phyloP scores from a whole-genome alignment of 2,888 invertebrate genomes.

The Icerya purchasi region DNA sequence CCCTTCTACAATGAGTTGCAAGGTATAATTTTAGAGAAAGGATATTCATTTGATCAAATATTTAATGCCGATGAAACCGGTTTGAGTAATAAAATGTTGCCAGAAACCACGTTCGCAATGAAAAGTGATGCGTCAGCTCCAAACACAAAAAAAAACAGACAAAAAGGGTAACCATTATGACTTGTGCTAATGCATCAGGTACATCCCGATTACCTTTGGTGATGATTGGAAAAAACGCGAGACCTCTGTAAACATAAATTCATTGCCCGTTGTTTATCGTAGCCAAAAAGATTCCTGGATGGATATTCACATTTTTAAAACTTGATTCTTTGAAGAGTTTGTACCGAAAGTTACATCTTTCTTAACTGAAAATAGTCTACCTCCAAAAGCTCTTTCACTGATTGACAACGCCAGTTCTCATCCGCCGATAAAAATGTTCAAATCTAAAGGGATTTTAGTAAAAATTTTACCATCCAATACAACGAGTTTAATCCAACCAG shows the following conservation, averaged over 20 bases:
- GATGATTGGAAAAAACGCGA: slow-evolving; percentile 19
- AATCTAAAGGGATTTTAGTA: slow-evolving; percentile 11
- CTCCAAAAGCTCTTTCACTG: slow-evolving; percentile 15
- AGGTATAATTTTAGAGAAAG: no score
- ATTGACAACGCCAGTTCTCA: slow-evolving; percentile 14
- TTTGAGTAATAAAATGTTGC: no score
- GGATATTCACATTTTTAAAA: no score
- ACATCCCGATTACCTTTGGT: slow-evolving; percentile 18
- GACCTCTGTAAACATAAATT: slow-evolving; percentile 17
- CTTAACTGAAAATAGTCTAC: slow-evolving; percentile 13
- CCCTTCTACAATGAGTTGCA: slow-evolving; percentile 16
- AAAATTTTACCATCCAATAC: slow-evolving; percentile 19
- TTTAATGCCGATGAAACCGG: slow-evolving; percentile 20
- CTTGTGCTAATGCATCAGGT: no score
- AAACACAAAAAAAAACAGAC: slow-evolving; percentile 17
- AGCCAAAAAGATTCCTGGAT: slow-evolving; percentile 18
- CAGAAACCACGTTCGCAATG: no score
- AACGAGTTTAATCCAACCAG: slow-evolving; percentile 19
- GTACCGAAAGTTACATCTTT: slow-evolving; percentile 11
- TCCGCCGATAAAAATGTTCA: no score
- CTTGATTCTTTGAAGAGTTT: slow-evolving; percentile 16
- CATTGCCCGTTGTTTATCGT: slow-evolving; percentile 17
- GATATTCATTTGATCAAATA: no score
- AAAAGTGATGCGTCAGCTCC: slow-evolving; percentile 18
- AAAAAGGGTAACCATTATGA: slow-evolving; percentile 18